phyloP scores from a whole-genome alignment of 1,140 invertebrate genomes.

The Oscheius sp. region DNA sequence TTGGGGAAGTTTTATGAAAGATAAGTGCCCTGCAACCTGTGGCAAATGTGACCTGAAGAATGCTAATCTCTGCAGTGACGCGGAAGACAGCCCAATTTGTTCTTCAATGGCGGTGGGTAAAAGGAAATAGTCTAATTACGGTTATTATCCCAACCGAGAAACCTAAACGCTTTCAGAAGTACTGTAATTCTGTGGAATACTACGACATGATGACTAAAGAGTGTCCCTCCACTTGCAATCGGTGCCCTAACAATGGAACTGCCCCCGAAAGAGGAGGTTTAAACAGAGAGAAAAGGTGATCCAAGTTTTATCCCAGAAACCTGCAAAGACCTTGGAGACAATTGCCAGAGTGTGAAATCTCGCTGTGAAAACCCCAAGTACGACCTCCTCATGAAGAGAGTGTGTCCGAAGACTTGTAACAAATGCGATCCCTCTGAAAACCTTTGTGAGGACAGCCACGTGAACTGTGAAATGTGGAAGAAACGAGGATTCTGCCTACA shows the following conservation, averaged over 20 bases:
- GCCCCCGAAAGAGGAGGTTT: not conserved
- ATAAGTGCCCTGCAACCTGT: slow-evolving; percentile 24
- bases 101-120: not conserved
- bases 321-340: slow-evolving; percentile 2
- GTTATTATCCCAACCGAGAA: no score
- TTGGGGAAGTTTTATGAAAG: slow-evolving; percentile 14
- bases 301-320: not conserved
- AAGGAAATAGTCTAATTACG: no score
- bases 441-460: not conserved
- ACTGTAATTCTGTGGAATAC: slow-evolving; percentile 13
- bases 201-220: not conserved
- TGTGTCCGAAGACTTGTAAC: slow-evolving; percentile 14
- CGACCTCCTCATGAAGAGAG: not conserved
- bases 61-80: slow-evolving; percentile 8
- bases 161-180: slow-evolving; percentile 6
- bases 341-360: not conserved
- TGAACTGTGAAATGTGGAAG: not conserved
- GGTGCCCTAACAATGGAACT: slow-evolving; percentile 20
- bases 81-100: slow-evolving; percentile 1
- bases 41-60: slow-evolving; percentile 19
- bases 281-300: not conserved
- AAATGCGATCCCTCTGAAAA: not conserved
- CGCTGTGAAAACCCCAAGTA: not conserved
- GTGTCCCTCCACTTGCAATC: slow-evolving; percentile 19
- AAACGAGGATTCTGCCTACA: not conserved